A percentile compares a stretch with the other conserved stretches of the same genome.
phyloP scores from a whole-genome alignment of 2,113 vertebrate genomes.

The Phalacrocorax aristotelis region DNA sequence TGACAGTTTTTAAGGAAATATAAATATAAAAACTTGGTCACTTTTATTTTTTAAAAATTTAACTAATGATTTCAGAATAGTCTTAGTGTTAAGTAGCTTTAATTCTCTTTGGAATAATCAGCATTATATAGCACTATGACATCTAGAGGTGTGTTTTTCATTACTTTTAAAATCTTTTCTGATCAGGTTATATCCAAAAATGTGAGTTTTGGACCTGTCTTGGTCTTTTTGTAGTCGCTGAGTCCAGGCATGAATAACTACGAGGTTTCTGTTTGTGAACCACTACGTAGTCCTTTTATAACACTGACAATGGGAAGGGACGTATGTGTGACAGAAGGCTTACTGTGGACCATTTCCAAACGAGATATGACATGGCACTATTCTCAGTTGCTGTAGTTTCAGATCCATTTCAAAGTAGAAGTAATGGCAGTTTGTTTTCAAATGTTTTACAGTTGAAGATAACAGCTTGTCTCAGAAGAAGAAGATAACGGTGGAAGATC shows the following conservation, averaged over 20 bases:
- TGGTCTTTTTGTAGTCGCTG: not conserved
- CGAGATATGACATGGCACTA: not conserved
- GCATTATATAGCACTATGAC: not conserved
- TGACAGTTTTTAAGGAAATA: not conserved
- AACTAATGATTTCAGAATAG: not conserved
- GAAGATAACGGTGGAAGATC: slow-evolving; percentile 88
- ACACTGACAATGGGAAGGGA: not conserved
- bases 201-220: not conserved
- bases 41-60: not conserved
- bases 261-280: not conserved
- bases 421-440: not conserved
- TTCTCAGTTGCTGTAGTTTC: not conserved
- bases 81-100: not conserved
- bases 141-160: not conserved
- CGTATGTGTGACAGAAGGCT: not conserved
- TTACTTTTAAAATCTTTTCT: not conserved
- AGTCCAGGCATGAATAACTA: not conserved
- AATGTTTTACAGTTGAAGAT: slow-evolving; percentile 83
- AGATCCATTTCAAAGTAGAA: not conserved
- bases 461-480: slow-evolving; percentile 89
- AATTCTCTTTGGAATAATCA: not conserved
- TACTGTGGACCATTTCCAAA: not conserved
- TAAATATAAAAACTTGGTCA: not conserved
- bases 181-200: not conserved
- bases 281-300: not conserved